Base-by-base conservation (phyloP, 1,140 invertebrate genomes). In the Bombus breviceps region DNA sequence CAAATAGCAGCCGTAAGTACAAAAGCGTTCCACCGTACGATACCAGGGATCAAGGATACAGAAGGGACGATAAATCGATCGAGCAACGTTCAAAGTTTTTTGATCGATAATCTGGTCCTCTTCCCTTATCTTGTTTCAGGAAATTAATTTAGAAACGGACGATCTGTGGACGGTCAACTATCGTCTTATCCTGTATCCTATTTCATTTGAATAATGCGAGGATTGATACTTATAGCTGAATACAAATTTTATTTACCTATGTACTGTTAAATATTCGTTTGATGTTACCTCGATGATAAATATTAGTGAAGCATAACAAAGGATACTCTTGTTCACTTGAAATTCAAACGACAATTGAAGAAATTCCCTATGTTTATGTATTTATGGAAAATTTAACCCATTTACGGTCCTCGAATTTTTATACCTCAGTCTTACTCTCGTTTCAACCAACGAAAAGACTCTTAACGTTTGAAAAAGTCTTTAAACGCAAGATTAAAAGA, bases 1-100 rank as follows among this genome's bases (percentile, higher is more conserved):
- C 88, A 88, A 91, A 92, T 88, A 87, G 74, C 77, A 66, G 59
- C 72, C 57, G 75, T 69, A 83, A 89, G 82, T 89, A 91, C 89
- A 91, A 91, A 91, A 85, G 83, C 86, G 76, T 68, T 66, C 34
- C 72, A 53, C 28, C 62, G 66, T 43, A 66, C 76, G 37, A 53
- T 39, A 59, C 43, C 28, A 15, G 39, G n/a, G 53, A 78, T 78
- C 78, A 62, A 12, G 25, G 66, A 89, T 66, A 66, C 69, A 57
- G 43, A 62, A 37, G 41, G n/a, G 86, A 62, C 57, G 43, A 75
- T 41, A n/a, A 78, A 89, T 89, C 71, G 75, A 86, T 86, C 74
- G 79, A 59, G 15, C 41, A 32, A 25, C 43, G 39, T 22, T 68
- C 66, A 25, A 79, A 72, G 47, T 71, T 79, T 66, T 43, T 15